Conservation (phyloP, 2,797 vertebrate species). For the Acanthurus leucopareius region DNA sequence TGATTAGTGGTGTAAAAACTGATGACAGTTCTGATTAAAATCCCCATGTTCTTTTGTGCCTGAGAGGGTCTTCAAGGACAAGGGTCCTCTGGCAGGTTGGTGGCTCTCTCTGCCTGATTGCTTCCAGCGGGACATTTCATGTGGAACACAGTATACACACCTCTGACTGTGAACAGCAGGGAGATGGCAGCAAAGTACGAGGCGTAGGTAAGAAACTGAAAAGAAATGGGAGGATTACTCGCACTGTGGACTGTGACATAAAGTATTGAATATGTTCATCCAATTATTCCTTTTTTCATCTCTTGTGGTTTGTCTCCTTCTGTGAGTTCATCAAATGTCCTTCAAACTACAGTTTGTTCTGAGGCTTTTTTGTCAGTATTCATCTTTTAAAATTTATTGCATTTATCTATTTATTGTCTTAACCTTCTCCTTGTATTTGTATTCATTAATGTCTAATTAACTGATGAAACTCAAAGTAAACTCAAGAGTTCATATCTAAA, state of each 20-base stretch:
- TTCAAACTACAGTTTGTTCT: neutral
- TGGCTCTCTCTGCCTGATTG: constrained; percentile 18
- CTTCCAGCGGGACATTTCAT: neutral
- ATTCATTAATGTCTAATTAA: neutral
- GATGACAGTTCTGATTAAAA: constrained; percentile 1
- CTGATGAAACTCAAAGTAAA: neutral
- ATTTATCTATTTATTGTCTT: neutral
- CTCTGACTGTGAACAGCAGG: constrained; percentile 68
- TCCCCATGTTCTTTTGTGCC: neutral
- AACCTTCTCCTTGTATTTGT: neutral
- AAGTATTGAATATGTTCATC: neutral
- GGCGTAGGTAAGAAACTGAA: constrained; percentile 63
- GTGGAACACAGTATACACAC: constrained; percentile 33
- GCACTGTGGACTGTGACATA: neutral
- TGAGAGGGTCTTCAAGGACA: constrained; percentile 3
- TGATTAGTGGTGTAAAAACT: neutral
- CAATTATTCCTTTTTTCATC: neutral
- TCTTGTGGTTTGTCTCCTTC: neutral
- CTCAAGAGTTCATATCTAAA: neutral
- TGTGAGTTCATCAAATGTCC: neutral
- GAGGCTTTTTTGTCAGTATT: neutral
- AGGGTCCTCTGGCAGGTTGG: constrained; percentile 20
- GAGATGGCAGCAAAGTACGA: constrained; percentile 54
- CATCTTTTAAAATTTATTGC: neutral
- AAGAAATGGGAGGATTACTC: constrained; percentile 12